Evolutionary conservation across 2,888 invertebrate genomes (phyloP).

Genomic region (Yponomeuta malinellus): DNA sequence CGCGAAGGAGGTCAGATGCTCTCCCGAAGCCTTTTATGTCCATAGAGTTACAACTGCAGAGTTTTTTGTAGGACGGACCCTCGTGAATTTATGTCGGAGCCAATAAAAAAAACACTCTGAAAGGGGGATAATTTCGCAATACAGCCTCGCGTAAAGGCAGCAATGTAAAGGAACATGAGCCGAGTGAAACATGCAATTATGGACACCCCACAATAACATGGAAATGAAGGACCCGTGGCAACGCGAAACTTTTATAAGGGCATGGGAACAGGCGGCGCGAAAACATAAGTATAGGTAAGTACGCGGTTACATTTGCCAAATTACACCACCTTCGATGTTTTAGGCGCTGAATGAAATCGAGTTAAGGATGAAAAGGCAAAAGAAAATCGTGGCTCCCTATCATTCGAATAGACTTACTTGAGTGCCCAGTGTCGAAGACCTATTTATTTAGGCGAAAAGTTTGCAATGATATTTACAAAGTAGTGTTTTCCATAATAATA

Average conservation of each 20-base stretch:
- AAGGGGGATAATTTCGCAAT: neutral
- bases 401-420: no score
- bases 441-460: no score
- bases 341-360: neutral
- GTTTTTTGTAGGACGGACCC: neutral
- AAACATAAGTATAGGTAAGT: neutral
- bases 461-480: no score
- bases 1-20: neutral
- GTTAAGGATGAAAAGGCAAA: no score
- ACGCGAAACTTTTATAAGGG: slow-evolving; percentile 34
- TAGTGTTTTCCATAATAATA: no score
- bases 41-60: neutral
- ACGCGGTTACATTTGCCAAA: neutral
- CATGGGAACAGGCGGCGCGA: slow-evolving; percentile 23
- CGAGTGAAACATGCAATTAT: slow-evolving; percentile 15
- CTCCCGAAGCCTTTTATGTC: neutral
- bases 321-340: neutral
- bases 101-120: neutral
- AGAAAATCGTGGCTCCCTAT: no score
- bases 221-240: slow-evolving; percentile 38
- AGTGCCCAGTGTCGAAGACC: no score
- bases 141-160: neutral
- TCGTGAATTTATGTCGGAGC: neutral
- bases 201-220: slow-evolving; percentile 39
- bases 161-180: neutral